Conservation (phyloP, 2,888 invertebrate species). For the Cantharis nigra region DNA sequence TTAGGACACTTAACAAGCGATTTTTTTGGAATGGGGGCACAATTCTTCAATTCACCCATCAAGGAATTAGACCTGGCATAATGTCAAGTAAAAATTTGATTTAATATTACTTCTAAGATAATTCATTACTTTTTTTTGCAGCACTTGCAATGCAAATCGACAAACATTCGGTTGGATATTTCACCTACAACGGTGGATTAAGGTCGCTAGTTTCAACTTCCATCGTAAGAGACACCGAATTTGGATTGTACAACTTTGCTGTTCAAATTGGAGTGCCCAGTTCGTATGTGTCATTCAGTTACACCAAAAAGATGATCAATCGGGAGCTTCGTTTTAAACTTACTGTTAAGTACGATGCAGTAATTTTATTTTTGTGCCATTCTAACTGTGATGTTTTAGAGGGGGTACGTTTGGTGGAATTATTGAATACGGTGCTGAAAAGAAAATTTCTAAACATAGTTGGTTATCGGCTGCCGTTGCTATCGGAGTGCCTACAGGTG, state of each 20-base stretch:
- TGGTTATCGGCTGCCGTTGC: slow-evolving; percentile 83
- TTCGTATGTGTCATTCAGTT: slow-evolving; percentile 74
- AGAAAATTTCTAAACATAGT: slow-evolving; percentile 89
- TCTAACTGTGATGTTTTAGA: slow-evolving; percentile 55
- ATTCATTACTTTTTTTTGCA: slow-evolving; percentile 48
- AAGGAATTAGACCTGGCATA: slow-evolving; percentile 76
- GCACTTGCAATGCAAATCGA: slow-evolving; percentile 86
- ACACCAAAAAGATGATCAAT: slow-evolving; percentile 80
- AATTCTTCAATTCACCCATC: slow-evolving; percentile 75
- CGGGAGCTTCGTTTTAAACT: slow-evolving; percentile 78
- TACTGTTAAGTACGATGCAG: slow-evolving; percentile 72
- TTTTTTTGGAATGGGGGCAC: slow-evolving; percentile 79
- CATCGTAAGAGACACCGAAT: slow-evolving; percentile 73
- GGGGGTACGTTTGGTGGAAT: slow-evolving; percentile 85
- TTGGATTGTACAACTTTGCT: slow-evolving; percentile 63
- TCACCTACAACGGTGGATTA: slow-evolving; percentile 78
- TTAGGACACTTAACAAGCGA: slow-evolving; percentile 72
- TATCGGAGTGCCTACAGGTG: slow-evolving; percentile 86
- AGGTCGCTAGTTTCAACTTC: slow-evolving; percentile 81
- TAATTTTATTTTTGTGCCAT: neutral
- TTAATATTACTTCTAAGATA: neutral
- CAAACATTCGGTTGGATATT: slow-evolving; percentile 84
- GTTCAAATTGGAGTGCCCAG: slow-evolving; percentile 83
- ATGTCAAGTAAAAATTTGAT: slow-evolving; percentile 68
- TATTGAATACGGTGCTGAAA: slow-evolving; percentile 90